These are phyloP conservation scores for Ptilorrhoa leucosticta DNA, from an alignment of 2,113 vertebrate genomes.

Conservation along the genomic window DNA sequence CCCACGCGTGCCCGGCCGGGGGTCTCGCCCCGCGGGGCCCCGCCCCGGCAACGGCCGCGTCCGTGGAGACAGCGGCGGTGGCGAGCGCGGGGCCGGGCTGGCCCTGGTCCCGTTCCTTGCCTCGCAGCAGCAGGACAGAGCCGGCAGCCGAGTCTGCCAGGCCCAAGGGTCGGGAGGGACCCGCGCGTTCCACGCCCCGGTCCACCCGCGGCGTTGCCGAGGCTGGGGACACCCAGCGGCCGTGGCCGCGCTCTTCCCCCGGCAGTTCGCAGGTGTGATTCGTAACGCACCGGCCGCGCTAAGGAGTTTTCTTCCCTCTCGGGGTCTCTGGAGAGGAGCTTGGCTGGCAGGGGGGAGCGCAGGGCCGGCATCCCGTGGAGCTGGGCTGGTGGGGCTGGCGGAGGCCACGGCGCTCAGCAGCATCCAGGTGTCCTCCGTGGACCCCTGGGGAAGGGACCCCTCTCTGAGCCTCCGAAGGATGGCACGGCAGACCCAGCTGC, in stretches of 20 bases:
- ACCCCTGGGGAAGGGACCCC: not conserved
- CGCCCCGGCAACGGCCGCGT: constrained; percentile 5
- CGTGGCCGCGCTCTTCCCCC: not conserved
- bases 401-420: not conserved
- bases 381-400: not conserved
- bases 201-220: not conserved
- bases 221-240: not conserved
- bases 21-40: not conserved
- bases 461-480: no score
- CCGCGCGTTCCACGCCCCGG: not conserved
- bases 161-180: not conserved
- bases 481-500: not conserved
- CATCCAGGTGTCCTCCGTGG: not conserved
- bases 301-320: not conserved
- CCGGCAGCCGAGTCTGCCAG: not conserved
- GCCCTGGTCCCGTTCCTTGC: not conserved
- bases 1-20: not conserved
- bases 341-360: not conserved
- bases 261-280: not conserved
- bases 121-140: not conserved
- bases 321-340: not conserved
- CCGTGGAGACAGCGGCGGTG: not conserved
- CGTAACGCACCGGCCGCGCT: not conserved
- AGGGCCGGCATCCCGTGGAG: not conserved
- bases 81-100: not conserved